phyloP scores from a whole-genome alignment of 1,140 invertebrate genomes.

The Helicoverpa armigera region DNA sequence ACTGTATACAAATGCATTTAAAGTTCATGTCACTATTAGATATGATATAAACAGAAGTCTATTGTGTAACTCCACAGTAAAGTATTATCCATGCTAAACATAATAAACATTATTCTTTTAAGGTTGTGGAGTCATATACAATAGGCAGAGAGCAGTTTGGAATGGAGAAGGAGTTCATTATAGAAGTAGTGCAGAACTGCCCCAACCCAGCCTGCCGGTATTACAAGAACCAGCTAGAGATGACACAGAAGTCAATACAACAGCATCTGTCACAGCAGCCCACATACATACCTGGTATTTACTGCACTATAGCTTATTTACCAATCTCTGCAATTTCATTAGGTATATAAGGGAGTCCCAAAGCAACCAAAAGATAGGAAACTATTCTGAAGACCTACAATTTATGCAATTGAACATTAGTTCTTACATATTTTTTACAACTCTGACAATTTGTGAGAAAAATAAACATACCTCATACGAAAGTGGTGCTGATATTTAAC shows the following conservation, averaged over 20 bases:
- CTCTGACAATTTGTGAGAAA: too few species aligned
- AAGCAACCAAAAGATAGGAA: not conserved
- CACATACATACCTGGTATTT: conserved; percentile 83
- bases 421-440: too few species aligned
- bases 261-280: conserved; percentile 86
- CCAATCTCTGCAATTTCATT: too few species aligned
- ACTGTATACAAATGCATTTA: too few species aligned
- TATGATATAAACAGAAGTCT: not conserved
- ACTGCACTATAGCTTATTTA: too few species aligned
- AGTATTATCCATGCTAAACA: conserved; percentile 21
- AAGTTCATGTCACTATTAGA: too few species aligned
- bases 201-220: conserved; percentile 94
- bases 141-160: conserved; percentile 95
- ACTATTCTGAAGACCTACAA: too few species aligned
- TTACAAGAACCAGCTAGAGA: conserved; percentile 94
- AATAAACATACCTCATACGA: not conserved
- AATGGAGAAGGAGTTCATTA: conserved; percentile 96
- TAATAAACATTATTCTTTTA: conserved; percentile 52
- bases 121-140: conserved; percentile 94
- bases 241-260: conserved; percentile 88
- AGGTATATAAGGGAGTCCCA: not conserved
- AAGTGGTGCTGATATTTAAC: not conserved
- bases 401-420: too few species aligned
- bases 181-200: conserved; percentile 95
- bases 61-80: not conserved